Evolutionary conservation across 2,797 vertebrate species (phyloP).

Genomic region (Squalus acanthias): DNA sequence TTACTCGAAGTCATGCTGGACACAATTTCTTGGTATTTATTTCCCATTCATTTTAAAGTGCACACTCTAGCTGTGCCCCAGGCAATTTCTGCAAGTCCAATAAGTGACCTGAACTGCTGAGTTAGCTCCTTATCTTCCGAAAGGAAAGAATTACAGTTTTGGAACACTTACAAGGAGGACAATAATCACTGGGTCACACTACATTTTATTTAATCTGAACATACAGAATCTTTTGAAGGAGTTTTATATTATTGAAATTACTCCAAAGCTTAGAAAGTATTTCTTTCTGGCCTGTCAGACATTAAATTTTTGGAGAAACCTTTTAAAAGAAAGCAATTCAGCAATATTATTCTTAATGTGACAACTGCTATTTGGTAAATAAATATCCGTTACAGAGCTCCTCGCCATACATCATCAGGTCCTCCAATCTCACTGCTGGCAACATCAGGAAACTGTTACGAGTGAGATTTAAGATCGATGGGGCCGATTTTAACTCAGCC

Average conservation of each 20-base stretch:
- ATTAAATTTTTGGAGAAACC: not conserved
- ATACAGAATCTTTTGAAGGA: not conserved
- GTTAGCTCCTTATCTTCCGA: not conserved
- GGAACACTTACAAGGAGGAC: not conserved
- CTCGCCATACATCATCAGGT: not conserved
- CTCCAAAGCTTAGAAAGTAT: not conserved
- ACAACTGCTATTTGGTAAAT: not conserved
- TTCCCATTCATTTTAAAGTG: not conserved
- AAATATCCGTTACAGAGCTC: not conserved
- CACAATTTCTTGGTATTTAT: not conserved
- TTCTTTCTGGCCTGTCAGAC: not conserved
- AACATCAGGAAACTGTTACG: not conserved
- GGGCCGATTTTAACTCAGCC: not conserved
- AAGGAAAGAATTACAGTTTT: not conserved
- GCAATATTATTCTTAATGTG: not conserved
- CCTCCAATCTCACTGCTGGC: not conserved
- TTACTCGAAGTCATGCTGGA: not conserved
- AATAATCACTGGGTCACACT: not conserved
- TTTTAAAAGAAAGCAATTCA: not conserved
- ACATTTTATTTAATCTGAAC: not conserved
- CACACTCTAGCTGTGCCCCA: not conserved
- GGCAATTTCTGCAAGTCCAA: not conserved
- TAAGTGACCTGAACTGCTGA: not conserved
- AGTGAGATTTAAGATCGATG: not conserved
- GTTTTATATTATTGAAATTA: not conserved